Evolutionary conservation across 2,888 invertebrate species (phyloP), one percentile per base, ranked within the genome.

Genomic region (Autographa gamma): DNA sequence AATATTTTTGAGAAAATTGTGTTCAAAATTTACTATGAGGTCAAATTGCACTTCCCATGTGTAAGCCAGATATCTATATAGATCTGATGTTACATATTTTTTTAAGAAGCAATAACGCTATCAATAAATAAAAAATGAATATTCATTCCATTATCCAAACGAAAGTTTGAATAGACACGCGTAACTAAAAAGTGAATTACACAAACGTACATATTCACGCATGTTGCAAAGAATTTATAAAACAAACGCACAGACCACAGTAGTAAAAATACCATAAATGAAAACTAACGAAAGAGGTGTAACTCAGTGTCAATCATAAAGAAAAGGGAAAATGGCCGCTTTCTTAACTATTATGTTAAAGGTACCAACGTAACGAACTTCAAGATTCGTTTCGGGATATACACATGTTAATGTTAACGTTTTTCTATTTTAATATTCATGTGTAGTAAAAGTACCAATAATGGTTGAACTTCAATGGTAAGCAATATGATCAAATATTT

Each of bases 311-410:
- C 48, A 48, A n/a, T 48, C 48, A 48, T n/a, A 48, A 48, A n/a
- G 48, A 48, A 48, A 48, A 48, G 48, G 48, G 48, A 48, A 48
- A 48, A 48, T 48, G 48, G 48, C 48, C 48, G 48, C 48, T 48
- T 48, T 48, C 48, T n/a, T 48, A 48, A 48, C 48, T 48, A 48
- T 48, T 48, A n/a, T 48, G 48, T n/a, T 48, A 48, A 16, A 7
- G 8, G n/a, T n/a, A 48, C n/a, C 1, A 48, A 48, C 48, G 48
- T 48, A 48, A 48, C 48, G 48, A 48, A 43, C 16, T 48, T 43
- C 16, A 48, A 48, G n/a, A 48, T 48, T 48, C 48, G 48, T 48
- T n/a, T 48, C 48, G 48, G 48, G n/a, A 48, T n/a, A 48, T 48
- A 48, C n/a, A 48, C n/a, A 48, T 11, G 34, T 34, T 5, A 7